Conservation (phyloP, 1,140 invertebrate species). For the Drosophila punjabiensis region DNA sequence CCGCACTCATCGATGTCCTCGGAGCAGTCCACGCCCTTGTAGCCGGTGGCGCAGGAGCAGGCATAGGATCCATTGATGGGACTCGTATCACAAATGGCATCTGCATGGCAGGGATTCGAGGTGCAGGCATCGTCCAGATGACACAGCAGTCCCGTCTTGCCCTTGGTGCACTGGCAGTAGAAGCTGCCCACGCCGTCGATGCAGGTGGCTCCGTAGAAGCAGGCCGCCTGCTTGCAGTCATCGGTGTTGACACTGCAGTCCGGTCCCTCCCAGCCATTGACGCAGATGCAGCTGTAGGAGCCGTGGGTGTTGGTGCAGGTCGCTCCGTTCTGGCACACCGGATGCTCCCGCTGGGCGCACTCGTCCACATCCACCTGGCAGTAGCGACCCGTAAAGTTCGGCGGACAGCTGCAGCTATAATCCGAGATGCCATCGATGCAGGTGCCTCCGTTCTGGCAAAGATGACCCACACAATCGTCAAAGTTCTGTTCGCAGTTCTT, state of each 20-base stretch:
- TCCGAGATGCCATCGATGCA: slow-evolving; percentile 95
- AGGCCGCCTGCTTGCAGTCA: slow-evolving; percentile 96
- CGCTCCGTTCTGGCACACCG: slow-evolving; percentile 96
- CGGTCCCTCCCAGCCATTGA: slow-evolving; percentile 96
- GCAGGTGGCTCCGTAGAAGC: slow-evolving; percentile 98
- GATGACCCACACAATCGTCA: slow-evolving; percentile 95
- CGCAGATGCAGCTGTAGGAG: slow-evolving; percentile 97
- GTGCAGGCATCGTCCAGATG: slow-evolving; percentile 98
- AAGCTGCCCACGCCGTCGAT: slow-evolving; percentile 97
- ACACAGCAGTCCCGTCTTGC: slow-evolving; percentile 97
- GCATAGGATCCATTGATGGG: slow-evolving; percentile 97
- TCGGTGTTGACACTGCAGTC: slow-evolving; percentile 97
- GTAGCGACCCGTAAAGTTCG: slow-evolving; percentile 93
- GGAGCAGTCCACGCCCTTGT: slow-evolving; percentile 96
- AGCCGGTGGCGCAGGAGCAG: slow-evolving; percentile 96
- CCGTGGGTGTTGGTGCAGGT: slow-evolving; percentile 96
- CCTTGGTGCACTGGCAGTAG: slow-evolving; percentile 97
- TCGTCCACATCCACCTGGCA: slow-evolving; percentile 94
- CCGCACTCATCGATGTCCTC: slow-evolving; percentile 98
- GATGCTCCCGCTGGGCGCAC: slow-evolving; percentile 90
- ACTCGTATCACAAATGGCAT: slow-evolving; percentile 97
- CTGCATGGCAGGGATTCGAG: slow-evolving; percentile 97
- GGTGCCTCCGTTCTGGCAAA: slow-evolving; percentile 96
- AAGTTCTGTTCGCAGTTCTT: slow-evolving; percentile 95
- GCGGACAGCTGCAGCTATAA: slow-evolving; percentile 95